Evolutionary conservation across 2,888 invertebrate species (phyloP), one percentile per base, ranked within the genome.

Genomic region (Agrochola litura): DNA sequence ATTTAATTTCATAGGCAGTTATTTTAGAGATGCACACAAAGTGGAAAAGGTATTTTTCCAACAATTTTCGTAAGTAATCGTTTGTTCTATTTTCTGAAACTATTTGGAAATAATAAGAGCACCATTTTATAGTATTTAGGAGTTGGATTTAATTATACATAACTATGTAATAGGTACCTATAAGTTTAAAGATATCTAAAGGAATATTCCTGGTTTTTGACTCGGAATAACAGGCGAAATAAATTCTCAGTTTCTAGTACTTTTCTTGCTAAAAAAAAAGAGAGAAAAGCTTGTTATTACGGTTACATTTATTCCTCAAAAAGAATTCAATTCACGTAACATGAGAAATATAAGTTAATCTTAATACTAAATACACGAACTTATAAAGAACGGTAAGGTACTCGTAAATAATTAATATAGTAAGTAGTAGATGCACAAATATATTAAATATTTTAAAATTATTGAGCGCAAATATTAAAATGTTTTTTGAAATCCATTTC

Each of bases 1-100:
- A 73, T 65, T 76, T 58, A 41, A 65, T 73, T 76, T 60, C 14
- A 3, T 60, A 41, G 16, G 9, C 25, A 52, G 49, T 71, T 70
- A 52, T 52, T 52, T 41, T 43, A 60, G 22, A 37, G 2, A 58
- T 56, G n/a, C 61, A 9, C n/a, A 14, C 37, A 14, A 64, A 54
- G 22, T 66, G 19, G 14, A 65, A 54, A 43, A 30, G 5, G 9
- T 2, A 41, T 9, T 65, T 72, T 14, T 52, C 12, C 4, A 41
- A 10, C 0, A 10, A 60, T 61, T 46, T 71, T 43, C 6, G 6
- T 37, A 37, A 6, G 10, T 56, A 56, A n/a, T 12, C 8, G 9
- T 54, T 22, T 54, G 52, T 54, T 54, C 52, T 8, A 54, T 22
- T 22, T 54, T 22, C 54, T 54, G 54, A 54, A 54, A 54, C 8